Conservation (phyloP, 2,888 invertebrate species). For the Microplitis deprimator region DNA sequence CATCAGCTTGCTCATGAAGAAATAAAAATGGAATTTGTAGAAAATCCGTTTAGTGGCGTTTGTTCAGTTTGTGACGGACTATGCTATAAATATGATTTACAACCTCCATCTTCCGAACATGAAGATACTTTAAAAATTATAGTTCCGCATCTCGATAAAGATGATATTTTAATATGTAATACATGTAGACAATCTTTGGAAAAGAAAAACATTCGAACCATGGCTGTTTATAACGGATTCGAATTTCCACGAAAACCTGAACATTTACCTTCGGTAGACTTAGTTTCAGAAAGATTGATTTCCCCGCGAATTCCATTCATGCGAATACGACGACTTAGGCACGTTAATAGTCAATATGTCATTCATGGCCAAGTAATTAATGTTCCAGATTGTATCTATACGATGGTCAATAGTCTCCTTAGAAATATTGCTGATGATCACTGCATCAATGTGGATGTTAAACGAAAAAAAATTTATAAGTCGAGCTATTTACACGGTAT, state of each 20-base stretch:
- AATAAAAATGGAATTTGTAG: constrained; percentile 17
- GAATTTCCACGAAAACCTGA: constrained; percentile 21
- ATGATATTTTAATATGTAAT: background rate
- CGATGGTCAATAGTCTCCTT: constrained; percentile 51
- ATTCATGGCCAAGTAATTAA: constrained; percentile 57
- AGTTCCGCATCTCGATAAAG: background rate
- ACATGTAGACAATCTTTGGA: background rate
- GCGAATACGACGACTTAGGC: constrained; percentile 51
- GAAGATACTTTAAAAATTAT: constrained; percentile 13
- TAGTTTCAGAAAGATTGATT: constrained; percentile 51
- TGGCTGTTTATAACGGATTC: constrained; percentile 30
- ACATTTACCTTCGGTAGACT: constrained; percentile 48
- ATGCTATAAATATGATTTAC: constrained; percentile 30
- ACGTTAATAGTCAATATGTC: constrained; percentile 54
- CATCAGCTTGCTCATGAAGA: background rate
- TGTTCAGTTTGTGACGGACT: constrained; percentile 24
- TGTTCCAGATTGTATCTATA: constrained; percentile 55
- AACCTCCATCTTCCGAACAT: constrained; percentile 10
- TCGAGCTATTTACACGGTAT: constrained; percentile 51
- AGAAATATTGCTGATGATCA: constrained; percentile 56
- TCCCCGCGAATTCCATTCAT: constrained; percentile 54
- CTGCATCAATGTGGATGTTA: constrained; percentile 54
- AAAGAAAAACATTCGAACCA: constrained; percentile 18
- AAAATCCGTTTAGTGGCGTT: constrained; percentile 13
- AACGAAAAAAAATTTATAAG: constrained; percentile 51